phyloP scores from a whole-genome alignment of 2,888 invertebrate genomes.

The Unio pictorum region DNA sequence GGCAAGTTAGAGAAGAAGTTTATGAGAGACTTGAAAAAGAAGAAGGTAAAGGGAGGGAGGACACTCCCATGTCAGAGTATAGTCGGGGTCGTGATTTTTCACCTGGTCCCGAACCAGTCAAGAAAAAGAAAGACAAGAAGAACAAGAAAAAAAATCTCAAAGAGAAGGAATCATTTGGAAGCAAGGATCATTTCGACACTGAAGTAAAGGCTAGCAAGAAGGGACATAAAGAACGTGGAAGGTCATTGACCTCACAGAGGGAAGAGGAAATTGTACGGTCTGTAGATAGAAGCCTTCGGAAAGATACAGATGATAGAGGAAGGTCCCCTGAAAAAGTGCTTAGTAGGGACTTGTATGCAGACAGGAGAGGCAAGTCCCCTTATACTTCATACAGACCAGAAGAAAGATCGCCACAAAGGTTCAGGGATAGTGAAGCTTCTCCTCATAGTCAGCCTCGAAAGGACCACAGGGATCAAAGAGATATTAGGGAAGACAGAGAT shows the following conservation, averaged over 20 bases:
- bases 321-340: slow-evolving; percentile 25
- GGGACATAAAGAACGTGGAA: slow-evolving; percentile 18
- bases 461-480: slow-evolving; percentile 14
- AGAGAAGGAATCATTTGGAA: slow-evolving; percentile 14
- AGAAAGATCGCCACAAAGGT: slow-evolving; percentile 13
- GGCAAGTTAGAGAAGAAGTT: too few species aligned
- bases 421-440: not conserved
- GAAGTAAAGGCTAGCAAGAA: slow-evolving; percentile 24
- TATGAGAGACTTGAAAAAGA: slow-evolving; percentile 15
- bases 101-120: slow-evolving; percentile 14
- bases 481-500: slow-evolving; percentile 10
- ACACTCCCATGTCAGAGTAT: slow-evolving; percentile 24
- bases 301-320: slow-evolving; percentile 22
- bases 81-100: slow-evolving; percentile 16
- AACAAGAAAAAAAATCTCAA: slow-evolving; percentile 36
- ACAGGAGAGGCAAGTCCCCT: slow-evolving; percentile 27
- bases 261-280: slow-evolving; percentile 17
- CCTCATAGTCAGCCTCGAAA: slow-evolving; percentile 4
- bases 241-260: slow-evolving; percentile 14
- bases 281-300: slow-evolving; percentile 19
- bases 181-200: slow-evolving; percentile 29
- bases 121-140: slow-evolving; percentile 39
- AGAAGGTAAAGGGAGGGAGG: slow-evolving; percentile 21
- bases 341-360: slow-evolving; percentile 26
- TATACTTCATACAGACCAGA: slow-evolving; percentile 17